Conservation (phyloP, 1,140 invertebrate genomes). For the Philotrypesis tridentata region DNA sequence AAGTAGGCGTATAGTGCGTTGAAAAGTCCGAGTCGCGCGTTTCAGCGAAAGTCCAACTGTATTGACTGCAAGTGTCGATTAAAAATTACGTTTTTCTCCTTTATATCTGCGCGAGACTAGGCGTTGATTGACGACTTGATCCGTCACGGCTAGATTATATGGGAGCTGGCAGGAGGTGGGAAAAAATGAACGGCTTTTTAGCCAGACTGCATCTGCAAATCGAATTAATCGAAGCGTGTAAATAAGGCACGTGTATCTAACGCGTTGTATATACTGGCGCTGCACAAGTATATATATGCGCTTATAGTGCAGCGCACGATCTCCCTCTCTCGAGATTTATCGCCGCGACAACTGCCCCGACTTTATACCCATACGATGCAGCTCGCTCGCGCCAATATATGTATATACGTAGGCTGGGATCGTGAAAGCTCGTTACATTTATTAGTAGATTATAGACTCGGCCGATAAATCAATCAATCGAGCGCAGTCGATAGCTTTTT, state of each 20-base stretch:
- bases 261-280: neutral
- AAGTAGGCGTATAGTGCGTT: too few species aligned
- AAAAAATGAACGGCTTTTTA: too few species aligned
- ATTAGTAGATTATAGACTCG: conserved; percentile 22
- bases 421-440: conserved; percentile 32
- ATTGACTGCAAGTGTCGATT: neutral
- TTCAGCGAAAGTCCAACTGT: neutral
- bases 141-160: too few species aligned
- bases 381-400: too few species aligned
- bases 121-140: neutral
- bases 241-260: too few species aligned
- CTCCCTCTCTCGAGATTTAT: conserved; percentile 22
- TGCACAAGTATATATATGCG: neutral
- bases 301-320: neutral
- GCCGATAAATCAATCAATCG: conserved; percentile 37
- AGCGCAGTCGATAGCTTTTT: conserved; percentile 7
- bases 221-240: neutral
- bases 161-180: neutral
- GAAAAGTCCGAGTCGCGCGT: too few species aligned
- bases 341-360: conserved; percentile 14
- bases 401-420: conserved; percentile 5
- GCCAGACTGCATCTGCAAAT: too few species aligned
- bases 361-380: conserved; percentile 7
- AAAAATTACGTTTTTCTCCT: neutral
- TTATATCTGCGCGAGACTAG: too few species aligned